Evolutionary conservation across 2,113 vertebrate genomes (phyloP).

Genomic region (Cryptoleucopteryx plumbea): DNA sequence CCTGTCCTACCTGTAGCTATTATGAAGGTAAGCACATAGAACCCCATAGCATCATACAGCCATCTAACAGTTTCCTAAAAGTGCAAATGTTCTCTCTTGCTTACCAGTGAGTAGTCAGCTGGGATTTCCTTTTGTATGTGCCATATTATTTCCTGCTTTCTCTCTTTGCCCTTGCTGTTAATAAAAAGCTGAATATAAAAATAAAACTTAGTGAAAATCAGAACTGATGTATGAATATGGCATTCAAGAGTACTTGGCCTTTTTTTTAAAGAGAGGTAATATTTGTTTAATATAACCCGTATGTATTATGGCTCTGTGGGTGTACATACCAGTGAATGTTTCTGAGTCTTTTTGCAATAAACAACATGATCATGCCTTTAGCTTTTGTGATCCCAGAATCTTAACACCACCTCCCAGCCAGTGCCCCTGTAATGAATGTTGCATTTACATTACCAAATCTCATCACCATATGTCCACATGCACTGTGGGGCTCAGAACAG

Average conservation of each 20-base stretch:
- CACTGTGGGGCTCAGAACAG: background rate
- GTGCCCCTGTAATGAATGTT: background rate
- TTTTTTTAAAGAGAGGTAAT: background rate
- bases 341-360: background rate
- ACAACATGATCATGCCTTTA: background rate
- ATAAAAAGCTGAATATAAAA: constrained; percentile 6
- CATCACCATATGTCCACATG: background rate
- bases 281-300: background rate
- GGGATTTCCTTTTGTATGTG: background rate
- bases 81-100: background rate
- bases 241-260: background rate
- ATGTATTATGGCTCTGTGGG: background rate
- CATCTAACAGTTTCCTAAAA: background rate
- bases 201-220: background rate
- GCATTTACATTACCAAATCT: background rate
- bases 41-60: background rate
- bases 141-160: background rate
- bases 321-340: background rate
- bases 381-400: constrained; percentile 7
- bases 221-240: background rate
- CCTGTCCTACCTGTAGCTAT: background rate
- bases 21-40: background rate
- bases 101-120: background rate
- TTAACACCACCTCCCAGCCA: background rate
- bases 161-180: background rate